Base-by-base conservation (phyloP, 2,113 vertebrate species). In the Brachypodius melanocephalos region DNA sequence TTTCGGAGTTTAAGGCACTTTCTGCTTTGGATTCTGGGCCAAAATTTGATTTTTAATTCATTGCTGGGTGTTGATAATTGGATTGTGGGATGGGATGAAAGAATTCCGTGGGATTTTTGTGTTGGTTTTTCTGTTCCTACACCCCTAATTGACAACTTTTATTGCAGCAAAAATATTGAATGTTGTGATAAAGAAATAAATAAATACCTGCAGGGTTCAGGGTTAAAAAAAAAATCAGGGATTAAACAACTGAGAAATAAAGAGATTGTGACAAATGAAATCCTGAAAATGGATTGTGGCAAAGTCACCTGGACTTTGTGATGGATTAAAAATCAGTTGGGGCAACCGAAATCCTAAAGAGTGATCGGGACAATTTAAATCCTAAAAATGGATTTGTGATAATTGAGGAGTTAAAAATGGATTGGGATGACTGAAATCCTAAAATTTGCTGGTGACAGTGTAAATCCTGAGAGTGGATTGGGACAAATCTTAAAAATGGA, bases 141-240 rank as follows among this genome's bases (percentile, higher is more conserved):
- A 10, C 10, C 14, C 10, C 21, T 6, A 26, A 22, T n/a, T 63
- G n/a, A n/a, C 6, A 17, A 7, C 3, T n/a, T 51, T 21, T 14
- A 20, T 36, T 13, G 13, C 34, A 62, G 46, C 14, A 42, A 21
- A 77, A 77, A 17, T 42, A 10, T 4, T 2, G 3, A 51, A 62
- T 13, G 6, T 17, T n/a, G 22, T 17, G 34, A n/a, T n/a, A n/a
- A n/a, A n/a, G n/a, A n/a, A n/a, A 20, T 21, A 28, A 54, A n/a
- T n/a, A n/a, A 77, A 51, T 6, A 21, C 3, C 17, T n/a, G 29
- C 22, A n/a, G 36, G 58, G 58, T 52, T 77, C 10, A 28, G 8
- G 29, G 3, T n/a, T 34, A 2, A 6, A 22, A 32, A 8, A 11
- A 7, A 3, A 1, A 55, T 20, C 10, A 8, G 25, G 25, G 8